Evolutionary conservation across 1,140 invertebrate species (phyloP), one percentile per base, ranked within the genome.

Genomic region (Rhynchophorus ferrugineus): DNA sequence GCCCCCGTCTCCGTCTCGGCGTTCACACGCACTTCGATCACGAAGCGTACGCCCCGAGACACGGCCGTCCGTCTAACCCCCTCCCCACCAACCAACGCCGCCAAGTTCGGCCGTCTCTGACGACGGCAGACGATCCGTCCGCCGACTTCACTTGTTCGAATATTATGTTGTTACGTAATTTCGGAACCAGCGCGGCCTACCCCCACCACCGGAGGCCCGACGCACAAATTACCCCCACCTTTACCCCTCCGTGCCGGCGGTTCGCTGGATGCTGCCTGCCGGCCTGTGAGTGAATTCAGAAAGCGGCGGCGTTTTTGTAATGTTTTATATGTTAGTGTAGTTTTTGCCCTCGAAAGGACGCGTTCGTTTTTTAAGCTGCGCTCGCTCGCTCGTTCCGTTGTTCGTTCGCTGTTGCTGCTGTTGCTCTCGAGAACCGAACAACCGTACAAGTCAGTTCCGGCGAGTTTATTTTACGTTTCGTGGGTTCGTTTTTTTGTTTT

Each of bases 301-400:
- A 58, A 50, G 50, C 54, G 55, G 48, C 58, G 49, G 53, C 54
- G 50, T 61, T 61, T 61, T 61, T 61, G 53, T 59, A 60, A 60
- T 61, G 51, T 59, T 55, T 53, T 54, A 54, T 50, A 52, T 48
- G 56, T 55, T 61, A 61, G 59, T 61, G 54, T 61, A 61, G 59
- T 61, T 61, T 61, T 61, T 61, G 56, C 57, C 54, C 42, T 53
- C 59, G 39, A 49, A 41, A 50, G n/a, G 44, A 47, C 49, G 53
- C 56, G 51, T 53, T 46, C 33, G 50, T 48, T 53, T 58, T 58
- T 61, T 56, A n/a, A 48, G 41, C 39, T 49, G 37, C 52, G 44
- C 41, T 45, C n/a, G 24, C 18, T 33, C 24, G 34, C 44, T 45
- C 44, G 18, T 36, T 39, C 38, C 22, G 39, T 36, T 42, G 38